Conservation (phyloP, 2,113 vertebrate species). For the Hemichromis elongatus region DNA sequence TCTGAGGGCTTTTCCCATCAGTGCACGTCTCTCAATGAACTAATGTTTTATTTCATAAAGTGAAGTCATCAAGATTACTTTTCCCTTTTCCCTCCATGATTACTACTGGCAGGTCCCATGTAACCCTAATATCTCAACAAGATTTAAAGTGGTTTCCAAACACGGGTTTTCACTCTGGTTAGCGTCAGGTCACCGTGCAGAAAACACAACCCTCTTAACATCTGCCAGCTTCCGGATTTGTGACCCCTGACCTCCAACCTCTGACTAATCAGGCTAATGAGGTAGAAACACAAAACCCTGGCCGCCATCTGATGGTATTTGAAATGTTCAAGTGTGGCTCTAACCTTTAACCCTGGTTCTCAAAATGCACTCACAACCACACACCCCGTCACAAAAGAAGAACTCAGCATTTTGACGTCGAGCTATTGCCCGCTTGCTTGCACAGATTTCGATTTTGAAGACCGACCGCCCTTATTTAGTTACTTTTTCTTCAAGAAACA, state of each 20-base stretch:
- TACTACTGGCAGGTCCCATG: slow-evolving; percentile 2
- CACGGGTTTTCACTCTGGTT: slow-evolving; percentile 25
- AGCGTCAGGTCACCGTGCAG: slow-evolving; percentile 29
- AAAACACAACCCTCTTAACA: slow-evolving; percentile 28
- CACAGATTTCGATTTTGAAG: neutral
- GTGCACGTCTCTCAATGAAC: neutral
- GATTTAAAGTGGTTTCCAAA: neutral
- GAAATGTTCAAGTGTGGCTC: slow-evolving; percentile 45
- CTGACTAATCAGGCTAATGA: slow-evolving; percentile 60
- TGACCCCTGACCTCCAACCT: slow-evolving; percentile 49
- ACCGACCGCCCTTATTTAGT: accelerated
- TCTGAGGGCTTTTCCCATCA: neutral
- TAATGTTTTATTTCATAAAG: slow-evolving; percentile 6
- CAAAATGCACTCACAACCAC: neutral
- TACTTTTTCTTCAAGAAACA: neutral
- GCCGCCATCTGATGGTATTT: slow-evolving; percentile 37
- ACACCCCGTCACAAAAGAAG: neutral
- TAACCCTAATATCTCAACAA: neutral
- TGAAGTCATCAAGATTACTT: slow-evolving; percentile 16
- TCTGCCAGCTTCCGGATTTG: slow-evolving; percentile 60
- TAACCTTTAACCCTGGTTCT: slow-evolving; percentile 46
- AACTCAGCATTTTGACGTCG: neutral
- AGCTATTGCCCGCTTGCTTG: too few species aligned
- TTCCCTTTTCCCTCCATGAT: slow-evolving; percentile 2
- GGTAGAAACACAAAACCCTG: slow-evolving; percentile 55